These are phyloP conservation scores for Phalangium opilio DNA, from an alignment of 2,888 invertebrate genomes.

Conservation along the genomic window DNA sequence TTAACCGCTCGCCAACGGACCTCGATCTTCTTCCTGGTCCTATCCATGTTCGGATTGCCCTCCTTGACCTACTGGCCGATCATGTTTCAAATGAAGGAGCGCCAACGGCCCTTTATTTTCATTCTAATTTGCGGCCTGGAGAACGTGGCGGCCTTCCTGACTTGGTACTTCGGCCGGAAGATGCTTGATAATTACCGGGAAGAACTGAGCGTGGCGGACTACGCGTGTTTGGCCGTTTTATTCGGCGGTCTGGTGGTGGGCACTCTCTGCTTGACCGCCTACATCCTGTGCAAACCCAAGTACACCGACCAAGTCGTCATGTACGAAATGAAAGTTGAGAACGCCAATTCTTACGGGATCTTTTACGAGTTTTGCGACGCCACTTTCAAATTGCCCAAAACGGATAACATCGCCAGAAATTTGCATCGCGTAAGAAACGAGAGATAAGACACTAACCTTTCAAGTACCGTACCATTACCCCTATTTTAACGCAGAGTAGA, in stretches of 20 bases:
- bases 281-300: conserved; percentile 20
- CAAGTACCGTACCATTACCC: too few species aligned
- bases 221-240: conserved; percentile 3
- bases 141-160: conserved; percentile 12
- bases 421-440: too few species aligned
- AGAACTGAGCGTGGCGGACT: conserved; percentile 5
- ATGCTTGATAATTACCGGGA: neutral
- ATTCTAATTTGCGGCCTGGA: conserved; percentile 16
- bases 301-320: conserved; percentile 21
- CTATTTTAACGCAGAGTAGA: too few species aligned
- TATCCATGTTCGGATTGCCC: conserved; percentile 21
- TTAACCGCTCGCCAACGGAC: conserved; percentile 5
- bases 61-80: conserved; percentile 21
- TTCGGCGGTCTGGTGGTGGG: conserved; percentile 12
- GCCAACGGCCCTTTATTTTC: conserved; percentile 17
- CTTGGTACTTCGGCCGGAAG: conserved; percentile 12
- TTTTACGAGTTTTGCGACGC: conserved; percentile 23
- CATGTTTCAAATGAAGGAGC: conserved; percentile 20
- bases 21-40: conserved; percentile 11
- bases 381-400: conserved; percentile 18
- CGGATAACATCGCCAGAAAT: too few species aligned
- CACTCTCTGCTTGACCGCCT: conserved; percentile 15
- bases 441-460: too few species aligned
- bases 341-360: conserved; percentile 20
- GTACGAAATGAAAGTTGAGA: conserved; percentile 17